Base-by-base conservation (phyloP, 2,888 invertebrate species). In the Netelia melanura region DNA sequence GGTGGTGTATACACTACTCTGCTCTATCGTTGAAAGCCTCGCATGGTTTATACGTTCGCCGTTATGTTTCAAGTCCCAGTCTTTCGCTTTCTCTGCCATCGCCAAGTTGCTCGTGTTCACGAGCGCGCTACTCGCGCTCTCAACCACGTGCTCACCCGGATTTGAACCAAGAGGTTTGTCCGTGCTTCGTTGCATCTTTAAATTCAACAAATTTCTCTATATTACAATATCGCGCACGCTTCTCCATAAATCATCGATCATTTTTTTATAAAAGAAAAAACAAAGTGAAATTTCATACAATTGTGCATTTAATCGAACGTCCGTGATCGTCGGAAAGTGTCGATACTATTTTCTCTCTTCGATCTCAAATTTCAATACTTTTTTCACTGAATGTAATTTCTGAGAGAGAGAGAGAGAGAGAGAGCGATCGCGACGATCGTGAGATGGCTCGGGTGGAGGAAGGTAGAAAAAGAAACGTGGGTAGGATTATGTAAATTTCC, bases 31-130 rank as follows among this genome's bases (percentile, higher is more conserved):
- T 91, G 91, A 88, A 91, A 86, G 81, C 89, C 87, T 75, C 86
- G 91, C 86, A 89, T 89, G 90, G 89, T 93, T 93, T 93, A 92
- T 93, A 92, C 91, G 91, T 85, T 89, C 89, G 90, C 89, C 90
- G 86, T 88, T 87, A 91, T 90, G 90, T 87, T 78, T 90, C 88
- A 87, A 90, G 90, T 89, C 89, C 91, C 94, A 93, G 93, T 93
- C 93, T 91, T 90, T 91, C 91, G 90, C 93, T 93, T 93, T 93
- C 93, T 90, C 93, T 90, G 91, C 84, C 89, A 87, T 89, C 86
- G 89, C 84, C 58, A 86, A 90, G 88, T 88, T 90, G 77, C 87
- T 84, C 88, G 89, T 88, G 89, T 89, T 74, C 48, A 85, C 74
- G 83, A 81, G 86, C 87, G 81, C 56, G 62, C 30, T 56, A 67